phyloP scores from a whole-genome alignment of 2,797 vertebrate genomes.

The Valencia hispanica region DNA sequence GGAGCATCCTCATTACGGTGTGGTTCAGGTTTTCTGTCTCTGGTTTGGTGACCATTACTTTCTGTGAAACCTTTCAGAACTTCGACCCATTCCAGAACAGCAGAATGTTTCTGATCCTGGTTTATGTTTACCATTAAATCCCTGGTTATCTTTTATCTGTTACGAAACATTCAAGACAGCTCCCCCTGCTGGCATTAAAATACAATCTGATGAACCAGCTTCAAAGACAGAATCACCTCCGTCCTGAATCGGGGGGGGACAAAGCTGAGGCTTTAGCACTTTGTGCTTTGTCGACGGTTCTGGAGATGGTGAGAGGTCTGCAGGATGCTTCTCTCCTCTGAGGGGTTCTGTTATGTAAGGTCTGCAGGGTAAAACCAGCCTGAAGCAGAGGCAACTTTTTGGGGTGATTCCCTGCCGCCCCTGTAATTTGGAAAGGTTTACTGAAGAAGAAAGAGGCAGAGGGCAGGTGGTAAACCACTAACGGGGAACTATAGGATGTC shows the following conservation, averaged over 20 bases:
- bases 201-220: not conserved
- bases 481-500: slow-evolving; percentile 50
- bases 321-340: not conserved
- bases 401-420: slow-evolving; percentile 58
- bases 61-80: not conserved
- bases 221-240: not conserved
- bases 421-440: slow-evolving; percentile 60
- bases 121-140: too few species aligned
- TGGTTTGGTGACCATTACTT: not conserved
- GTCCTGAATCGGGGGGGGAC: not conserved
- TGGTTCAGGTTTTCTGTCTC: not conserved
- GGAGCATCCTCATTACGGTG: too few species aligned
- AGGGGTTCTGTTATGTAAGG: slow-evolving; percentile 24
- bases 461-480: not conserved
- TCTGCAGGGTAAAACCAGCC: slow-evolving; percentile 39
- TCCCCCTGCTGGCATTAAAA: not conserved
- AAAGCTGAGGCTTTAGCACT: not conserved
- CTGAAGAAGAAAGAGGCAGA: slow-evolving; percentile 24
- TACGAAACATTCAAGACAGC: not conserved
- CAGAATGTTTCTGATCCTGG: not conserved
- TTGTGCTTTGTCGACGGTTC: not conserved
- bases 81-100: not conserved
- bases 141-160: not conserved
- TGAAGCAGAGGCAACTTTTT: slow-evolving; percentile 49
- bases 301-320: slow-evolving; percentile 3